Evolutionary conservation across 2,113 vertebrate species (phyloP).

Genomic region (Sebastes fasciatus): DNA sequence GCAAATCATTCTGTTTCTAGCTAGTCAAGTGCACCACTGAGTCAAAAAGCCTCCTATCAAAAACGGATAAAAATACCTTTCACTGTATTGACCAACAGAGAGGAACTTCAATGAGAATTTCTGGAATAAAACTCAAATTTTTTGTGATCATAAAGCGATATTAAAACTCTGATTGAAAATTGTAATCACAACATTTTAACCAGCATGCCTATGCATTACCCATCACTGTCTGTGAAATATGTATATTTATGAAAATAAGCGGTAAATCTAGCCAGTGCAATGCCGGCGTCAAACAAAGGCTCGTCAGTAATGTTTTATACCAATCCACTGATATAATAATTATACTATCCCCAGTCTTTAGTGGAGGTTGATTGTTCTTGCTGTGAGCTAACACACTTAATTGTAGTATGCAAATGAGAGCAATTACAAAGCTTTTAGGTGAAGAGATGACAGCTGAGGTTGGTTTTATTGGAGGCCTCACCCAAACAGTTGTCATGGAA

Average conservation of each 20-base stretch:
- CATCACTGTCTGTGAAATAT: conserved; percentile 39
- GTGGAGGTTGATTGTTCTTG: conserved; percentile 98
- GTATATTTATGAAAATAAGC: conserved; percentile 56
- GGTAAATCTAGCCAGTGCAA: conserved; percentile 52
- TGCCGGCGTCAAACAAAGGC: conserved; percentile 69
- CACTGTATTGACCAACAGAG: conserved; percentile 29
- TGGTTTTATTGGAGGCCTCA: conserved; percentile 96
- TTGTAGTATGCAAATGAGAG: conserved; percentile 99
- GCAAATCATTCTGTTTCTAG: conserved; percentile 72
- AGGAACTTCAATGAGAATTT: conserved; percentile 26
- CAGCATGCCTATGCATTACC: conserved; percentile 32
- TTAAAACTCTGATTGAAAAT: conserved; percentile 14
- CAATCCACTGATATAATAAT: conserved; percentile 85
- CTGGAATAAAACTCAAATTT: conserved; percentile 12
- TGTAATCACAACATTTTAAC: conserved; percentile 36
- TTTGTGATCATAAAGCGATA: background rate
- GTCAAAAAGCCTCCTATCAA: conserved; percentile 74
- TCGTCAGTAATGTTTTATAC: conserved; percentile 78
- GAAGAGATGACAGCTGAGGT: conserved; percentile 99
- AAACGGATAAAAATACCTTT: conserved; percentile 67
- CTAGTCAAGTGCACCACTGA: conserved; percentile 64
- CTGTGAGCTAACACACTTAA: conserved; percentile 99
- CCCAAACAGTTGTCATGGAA: conserved; percentile 98
- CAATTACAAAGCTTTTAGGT: conserved; percentile 99
- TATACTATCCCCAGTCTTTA: conserved; percentile 83